Percentiles rank a stretch among this genome's conserved stretches.
Evolutionary conservation across 1,140 invertebrate genomes (phyloP).

Genomic region (Brachionus calyciflorus): DNA sequence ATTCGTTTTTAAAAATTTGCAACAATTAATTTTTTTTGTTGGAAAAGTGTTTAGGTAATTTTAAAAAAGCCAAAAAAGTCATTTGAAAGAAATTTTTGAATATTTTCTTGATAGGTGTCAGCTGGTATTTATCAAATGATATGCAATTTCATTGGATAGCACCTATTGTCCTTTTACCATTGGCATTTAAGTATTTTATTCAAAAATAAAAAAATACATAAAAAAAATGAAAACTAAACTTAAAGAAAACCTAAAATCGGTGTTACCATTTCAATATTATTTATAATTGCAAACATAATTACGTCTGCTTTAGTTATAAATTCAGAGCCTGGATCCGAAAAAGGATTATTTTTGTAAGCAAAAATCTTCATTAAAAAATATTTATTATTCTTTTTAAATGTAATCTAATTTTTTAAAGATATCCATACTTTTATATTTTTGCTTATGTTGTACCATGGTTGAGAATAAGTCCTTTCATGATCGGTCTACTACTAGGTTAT

Average conservation of each 20-base stretch:
- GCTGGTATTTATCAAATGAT: slow-evolving; percentile 78
- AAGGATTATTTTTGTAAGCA: too few species aligned
- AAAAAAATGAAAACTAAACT: slow-evolving; percentile 51
- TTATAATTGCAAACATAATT: slow-evolving; percentile 47
- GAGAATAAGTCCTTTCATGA: slow-evolving; percentile 62
- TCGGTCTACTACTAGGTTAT: slow-evolving; percentile 63
- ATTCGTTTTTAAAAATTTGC: too few species aligned
- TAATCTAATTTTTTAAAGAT: too few species aligned
- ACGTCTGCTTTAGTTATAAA: slow-evolving; percentile 48
- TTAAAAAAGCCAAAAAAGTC: not conserved
- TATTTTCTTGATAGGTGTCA: slow-evolving; percentile 62
- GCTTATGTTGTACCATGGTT: slow-evolving; percentile 73
- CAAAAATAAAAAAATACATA: not conserved
- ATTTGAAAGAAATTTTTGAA: not conserved
- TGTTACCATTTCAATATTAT: not conserved
- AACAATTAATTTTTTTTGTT: too few species aligned
- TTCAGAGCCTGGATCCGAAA: slow-evolving; percentile 48
- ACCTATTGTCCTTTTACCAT: slow-evolving; percentile 63
- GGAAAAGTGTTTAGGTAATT: slow-evolving; percentile 38
- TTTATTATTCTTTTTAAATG: not conserved
- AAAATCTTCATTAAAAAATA: too few species aligned
- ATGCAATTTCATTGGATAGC: slow-evolving; percentile 73
- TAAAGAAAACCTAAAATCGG: slow-evolving; percentile 28
- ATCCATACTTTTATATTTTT: slow-evolving; percentile 61
- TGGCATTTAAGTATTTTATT: slow-evolving; percentile 46